A percentile compares a stretch with the other conserved stretches of the same genome.
phyloP scores from a whole-genome alignment of 2,797 vertebrate genomes.

The Pseudotriccus pelzelni region DNA sequence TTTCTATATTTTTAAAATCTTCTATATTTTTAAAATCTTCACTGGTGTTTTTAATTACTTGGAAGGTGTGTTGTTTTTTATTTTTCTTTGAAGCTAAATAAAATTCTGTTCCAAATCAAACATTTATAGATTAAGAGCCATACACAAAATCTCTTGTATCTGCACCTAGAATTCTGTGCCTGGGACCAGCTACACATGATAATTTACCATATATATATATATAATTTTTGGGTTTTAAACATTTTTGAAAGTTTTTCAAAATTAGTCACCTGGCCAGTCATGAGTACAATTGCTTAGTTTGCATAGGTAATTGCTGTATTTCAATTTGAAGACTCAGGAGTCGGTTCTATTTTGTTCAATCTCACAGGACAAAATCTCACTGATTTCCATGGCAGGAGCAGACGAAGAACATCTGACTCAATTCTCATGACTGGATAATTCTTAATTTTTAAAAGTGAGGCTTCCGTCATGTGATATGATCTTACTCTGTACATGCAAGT shows the following conservation, averaged over 20 bases:
- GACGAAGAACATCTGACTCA: neutral
- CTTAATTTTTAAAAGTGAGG: neutral
- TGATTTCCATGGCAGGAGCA: neutral
- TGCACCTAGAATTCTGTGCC: neutral
- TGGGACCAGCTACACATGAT: neutral
- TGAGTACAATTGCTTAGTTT: neutral
- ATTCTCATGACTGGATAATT: neutral
- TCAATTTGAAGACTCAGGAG: neutral
- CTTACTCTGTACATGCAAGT: neutral
- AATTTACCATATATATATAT: neutral
- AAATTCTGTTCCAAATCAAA: neutral
- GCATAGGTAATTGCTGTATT: neutral
- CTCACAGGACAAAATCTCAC: neutral
- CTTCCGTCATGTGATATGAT: neutral
- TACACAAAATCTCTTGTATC: neutral
- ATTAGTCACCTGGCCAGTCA: neutral
- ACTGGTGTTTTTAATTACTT: neutral
- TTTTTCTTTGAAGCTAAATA: neutral
- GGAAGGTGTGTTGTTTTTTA: neutral
- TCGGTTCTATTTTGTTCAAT: neutral
- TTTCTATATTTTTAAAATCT: neutral
- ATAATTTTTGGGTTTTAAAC: neutral
- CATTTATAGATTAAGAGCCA: neutral
- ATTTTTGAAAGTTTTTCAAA: neutral
- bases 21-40: neutral